Evolutionary conservation across 1,140 invertebrate species (phyloP), one percentile per base, ranked within the genome.

Genomic region (Pseudomyrmex gracilis): DNA sequence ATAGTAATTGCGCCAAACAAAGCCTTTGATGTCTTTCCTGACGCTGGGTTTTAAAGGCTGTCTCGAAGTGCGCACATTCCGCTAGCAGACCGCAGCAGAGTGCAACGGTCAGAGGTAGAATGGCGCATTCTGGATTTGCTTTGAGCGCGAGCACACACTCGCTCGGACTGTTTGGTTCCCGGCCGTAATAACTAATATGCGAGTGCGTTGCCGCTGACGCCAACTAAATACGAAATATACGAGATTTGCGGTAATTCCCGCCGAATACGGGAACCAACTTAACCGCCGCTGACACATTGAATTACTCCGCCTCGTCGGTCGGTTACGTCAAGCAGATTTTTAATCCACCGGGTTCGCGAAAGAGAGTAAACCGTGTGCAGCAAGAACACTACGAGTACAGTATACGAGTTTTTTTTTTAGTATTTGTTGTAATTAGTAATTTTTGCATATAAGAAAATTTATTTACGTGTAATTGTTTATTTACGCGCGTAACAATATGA

Each of bases 21-120:
- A 88, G 67, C 87, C 83, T 88, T 88, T 88, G 87, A 83, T 88
- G 83, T 60, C 76, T 82, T 88, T 88, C 85, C 86, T 70, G 77
- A 78, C 57, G 71, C 83, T 43, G 61, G 73, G 73, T 88, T 88
- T 88, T 88, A 88, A 88, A 88, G 87, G 78, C 78, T 55, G 57
- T 24, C 76, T 61, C 22, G 53, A 83, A 74, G 83, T 83, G 67
- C 45, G 15, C 58, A 84, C 77, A 85, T 88, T 80, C 86, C 86
- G 17, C 20, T 20, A 80, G 64, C 73, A n/a, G 57, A 88, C 87
- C 87, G 58, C 87, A 87, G 73, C 87, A 71, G 66, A 80, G 53
- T 70, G 60, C 22, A 73, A 63, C 68, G 53, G 68, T 61, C 60
- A 83, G 84, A 83, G 78, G 67, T 71, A 88, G 83, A 70, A 57